phyloP scores from a whole-genome alignment of 2,113 vertebrate species.

The Trematomus loennbergii region DNA sequence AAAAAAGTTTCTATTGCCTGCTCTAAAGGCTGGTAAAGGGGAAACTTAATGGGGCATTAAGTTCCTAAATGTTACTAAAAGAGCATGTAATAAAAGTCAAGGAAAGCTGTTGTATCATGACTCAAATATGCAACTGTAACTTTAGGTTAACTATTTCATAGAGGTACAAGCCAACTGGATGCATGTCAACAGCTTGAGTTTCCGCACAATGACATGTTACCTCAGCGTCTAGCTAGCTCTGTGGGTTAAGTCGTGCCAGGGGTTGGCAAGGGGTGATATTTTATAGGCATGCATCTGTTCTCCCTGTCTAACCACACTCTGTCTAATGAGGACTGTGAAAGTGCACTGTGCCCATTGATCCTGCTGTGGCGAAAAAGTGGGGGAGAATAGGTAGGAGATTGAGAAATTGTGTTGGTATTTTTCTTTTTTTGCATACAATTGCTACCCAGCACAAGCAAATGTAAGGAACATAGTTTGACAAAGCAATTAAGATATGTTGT shows the following conservation, averaged over 20 bases:
- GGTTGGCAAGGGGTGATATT: slow-evolving; percentile 37
- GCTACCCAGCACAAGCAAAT: background rate
- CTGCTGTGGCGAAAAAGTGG: background rate
- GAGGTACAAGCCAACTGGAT: slow-evolving; percentile 50
- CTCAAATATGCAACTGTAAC: slow-evolving; percentile 50
- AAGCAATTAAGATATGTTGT: background rate
- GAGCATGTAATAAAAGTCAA: slow-evolving; percentile 25
- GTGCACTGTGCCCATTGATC: background rate
- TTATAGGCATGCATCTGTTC: slow-evolving; percentile 51
- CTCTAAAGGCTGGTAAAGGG: slow-evolving; percentile 24
- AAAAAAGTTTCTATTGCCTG: slow-evolving; percentile 24
- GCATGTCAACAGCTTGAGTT: slow-evolving; percentile 52
- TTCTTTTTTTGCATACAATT: background rate
- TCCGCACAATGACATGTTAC: slow-evolving; percentile 59
- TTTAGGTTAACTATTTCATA: slow-evolving; percentile 52
- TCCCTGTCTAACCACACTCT: background rate
- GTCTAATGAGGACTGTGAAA: slow-evolving; percentile 10
- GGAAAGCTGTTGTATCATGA: slow-evolving; percentile 33
- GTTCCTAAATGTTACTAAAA: slow-evolving; percentile 40
- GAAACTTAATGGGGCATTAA: slow-evolving; percentile 46
- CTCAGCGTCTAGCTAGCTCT: slow-evolving; percentile 65
- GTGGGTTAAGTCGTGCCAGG: slow-evolving; percentile 50
- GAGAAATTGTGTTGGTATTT: background rate
- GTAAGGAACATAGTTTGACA: background rate
- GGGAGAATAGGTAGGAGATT: background rate